Base-by-base conservation (phyloP, 2,113 vertebrate species). In the Cephalopterus ornatus region DNA sequence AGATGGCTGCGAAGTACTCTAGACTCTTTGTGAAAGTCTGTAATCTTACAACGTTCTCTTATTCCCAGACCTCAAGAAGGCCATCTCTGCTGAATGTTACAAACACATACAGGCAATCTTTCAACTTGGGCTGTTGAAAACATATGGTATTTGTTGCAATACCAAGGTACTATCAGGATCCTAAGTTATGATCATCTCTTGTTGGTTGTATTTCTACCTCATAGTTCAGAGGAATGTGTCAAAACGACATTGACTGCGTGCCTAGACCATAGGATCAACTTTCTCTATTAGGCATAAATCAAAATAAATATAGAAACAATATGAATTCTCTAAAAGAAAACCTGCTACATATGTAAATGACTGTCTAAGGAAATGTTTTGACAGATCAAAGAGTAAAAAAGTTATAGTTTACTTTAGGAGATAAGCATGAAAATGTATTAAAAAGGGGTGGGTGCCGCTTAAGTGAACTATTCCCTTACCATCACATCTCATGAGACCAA, bases 11-110 rank as follows among this genome's bases (percentile, higher is more conserved):
- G 76, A 61, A 58, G 11, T 37, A 65, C 46, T 76, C 71, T 28
- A 55, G 61, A 55, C 14, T 20, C 8, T 66, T 89, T 37, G 83
- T 8, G 21, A 80, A 84, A 53, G 28, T 23, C 55, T 72, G 8
- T 42, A 75, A 78, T 37, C 47, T 72, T 47, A 71, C 12, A 1
- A 61, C 24, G 56, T 30, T 79, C 44, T 63, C 56, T 59, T 12
- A 73, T 26, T 35, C n/a, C 46, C 75, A 80, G 33, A 56, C 32
- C 26, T 32, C 59, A 70, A 59, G 12, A 50, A 83, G 26, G 32
- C 37, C 52, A 94, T 47, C 72, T 80, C 95, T 96, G 95, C 50
- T 84, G 14, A 94, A 91, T 84, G 94, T 92, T 91, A 94, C 20
- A 2, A 92, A 95, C 85, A 92, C 22, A 0, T 88, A 61, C n/a